Evolutionary conservation across 2,888 invertebrate species (phyloP).

Genomic region (Cacoxenus indagator): DNA sequence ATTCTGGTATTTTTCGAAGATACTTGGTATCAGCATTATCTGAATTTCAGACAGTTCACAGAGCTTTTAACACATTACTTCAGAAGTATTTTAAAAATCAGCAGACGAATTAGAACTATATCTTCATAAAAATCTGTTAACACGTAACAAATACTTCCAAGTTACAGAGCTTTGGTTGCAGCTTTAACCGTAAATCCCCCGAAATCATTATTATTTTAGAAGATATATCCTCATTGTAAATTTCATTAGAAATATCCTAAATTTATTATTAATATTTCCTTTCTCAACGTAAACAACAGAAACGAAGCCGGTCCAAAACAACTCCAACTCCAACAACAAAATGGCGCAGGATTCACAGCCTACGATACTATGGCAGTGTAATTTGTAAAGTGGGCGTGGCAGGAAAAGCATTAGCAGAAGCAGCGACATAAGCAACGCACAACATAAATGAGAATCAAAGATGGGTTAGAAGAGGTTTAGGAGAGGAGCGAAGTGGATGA

Average conservation of each 20-base stretch:
- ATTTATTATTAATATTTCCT: constrained; percentile 23
- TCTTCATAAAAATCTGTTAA: constrained; percentile 9
- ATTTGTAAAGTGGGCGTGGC: constrained; percentile 78
- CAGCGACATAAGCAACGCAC: neutral
- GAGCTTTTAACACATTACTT: too few relatives aligned
- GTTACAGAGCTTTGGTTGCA: constrained; percentile 56
- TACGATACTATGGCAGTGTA: constrained; percentile 99
- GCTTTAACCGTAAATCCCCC: constrained; percentile 28
- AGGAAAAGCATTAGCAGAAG: neutral
- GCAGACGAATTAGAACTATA: constrained; percentile 19
- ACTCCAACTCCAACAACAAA: constrained; percentile 77
- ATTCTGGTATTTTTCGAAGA: too few relatives aligned
- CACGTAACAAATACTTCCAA: constrained; percentile 5
- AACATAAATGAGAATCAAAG: neutral
- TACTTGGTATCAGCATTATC: too few relatives aligned
- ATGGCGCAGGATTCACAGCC: constrained; percentile 92
- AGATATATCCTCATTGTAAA: constrained; percentile 11
- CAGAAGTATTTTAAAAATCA: constrained; percentile 14
- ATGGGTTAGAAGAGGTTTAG: neutral
- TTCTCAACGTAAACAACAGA: constrained; percentile 73
- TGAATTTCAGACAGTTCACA: too few relatives aligned
- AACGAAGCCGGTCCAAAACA: constrained; percentile 91
- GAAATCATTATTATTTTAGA: neutral
- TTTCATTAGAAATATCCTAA: neutral
- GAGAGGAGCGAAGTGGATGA: neutral